phyloP scores from a whole-genome alignment of 2,797 vertebrate genomes.

The Gymnodraco acuticeps region DNA sequence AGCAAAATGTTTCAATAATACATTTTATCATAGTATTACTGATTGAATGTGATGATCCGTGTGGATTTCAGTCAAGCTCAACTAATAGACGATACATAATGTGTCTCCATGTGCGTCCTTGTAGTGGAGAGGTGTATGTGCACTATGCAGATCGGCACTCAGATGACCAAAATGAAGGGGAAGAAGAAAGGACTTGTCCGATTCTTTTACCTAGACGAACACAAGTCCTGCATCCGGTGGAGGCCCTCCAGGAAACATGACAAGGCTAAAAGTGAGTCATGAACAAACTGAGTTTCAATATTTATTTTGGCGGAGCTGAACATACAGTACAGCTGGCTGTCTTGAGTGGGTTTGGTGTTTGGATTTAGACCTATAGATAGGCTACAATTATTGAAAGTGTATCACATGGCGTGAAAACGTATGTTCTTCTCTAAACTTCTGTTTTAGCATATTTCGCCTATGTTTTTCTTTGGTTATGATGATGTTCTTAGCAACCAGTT shows the following conservation, averaged over 20 bases:
- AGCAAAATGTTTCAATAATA: not conserved
- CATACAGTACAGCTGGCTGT: not conserved
- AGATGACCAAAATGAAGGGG: slow-evolving; percentile 96
- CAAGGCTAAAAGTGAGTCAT: slow-evolving; percentile 95
- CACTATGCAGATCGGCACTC: slow-evolving; percentile 93
- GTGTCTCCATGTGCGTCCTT: slow-evolving; percentile 23
- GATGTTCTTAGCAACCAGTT: not conserved
- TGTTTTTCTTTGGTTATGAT: not conserved
- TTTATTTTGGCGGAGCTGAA: not conserved
- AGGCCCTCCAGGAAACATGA: slow-evolving; percentile 95
- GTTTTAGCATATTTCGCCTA: not conserved
- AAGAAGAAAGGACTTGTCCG: slow-evolving; percentile 92
- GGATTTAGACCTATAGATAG: not conserved
- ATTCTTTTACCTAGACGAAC: slow-evolving; percentile 95
- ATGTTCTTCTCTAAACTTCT: too few species aligned
- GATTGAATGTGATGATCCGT: not conserved
- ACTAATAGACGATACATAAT: slow-evolving; percentile 2
- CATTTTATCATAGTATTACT: not conserved
- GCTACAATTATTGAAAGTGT: too few species aligned
- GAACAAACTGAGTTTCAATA: not conserved
- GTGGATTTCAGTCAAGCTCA: slow-evolving; percentile 3
- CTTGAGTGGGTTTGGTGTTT: not conserved
- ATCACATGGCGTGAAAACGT: too few species aligned
- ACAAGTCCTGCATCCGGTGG: slow-evolving; percentile 96
- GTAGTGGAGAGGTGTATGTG: slow-evolving; percentile 97